phyloP scores from a whole-genome alignment of 2,888 invertebrate species.

The Drosophila eohydei region DNA sequence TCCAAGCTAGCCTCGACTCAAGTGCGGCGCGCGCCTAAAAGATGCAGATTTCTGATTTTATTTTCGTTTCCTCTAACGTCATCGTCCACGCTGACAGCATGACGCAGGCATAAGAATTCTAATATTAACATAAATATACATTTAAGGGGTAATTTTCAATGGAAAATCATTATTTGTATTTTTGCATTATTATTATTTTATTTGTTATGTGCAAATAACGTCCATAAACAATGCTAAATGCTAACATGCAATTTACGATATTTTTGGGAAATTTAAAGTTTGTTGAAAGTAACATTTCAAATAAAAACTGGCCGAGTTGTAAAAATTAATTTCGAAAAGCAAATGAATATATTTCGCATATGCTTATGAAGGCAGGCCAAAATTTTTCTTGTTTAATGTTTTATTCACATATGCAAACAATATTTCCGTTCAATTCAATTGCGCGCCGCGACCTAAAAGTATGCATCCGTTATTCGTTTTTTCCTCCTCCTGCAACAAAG shows the following conservation, averaged over 20 bases:
- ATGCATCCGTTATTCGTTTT: slow-evolving; percentile 51
- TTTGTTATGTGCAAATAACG: slow-evolving; percentile 21
- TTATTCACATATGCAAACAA: slow-evolving; percentile 81
- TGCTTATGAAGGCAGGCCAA: slow-evolving; percentile 10
- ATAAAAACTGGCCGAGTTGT: slow-evolving; percentile 3
- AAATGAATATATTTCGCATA: slow-evolving; percentile 30
- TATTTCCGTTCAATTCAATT: slow-evolving; percentile 77
- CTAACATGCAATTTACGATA: background rate
- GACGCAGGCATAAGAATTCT: background rate
- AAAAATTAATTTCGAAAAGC: slow-evolving; percentile 23
- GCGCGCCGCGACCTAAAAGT: slow-evolving; percentile 57
- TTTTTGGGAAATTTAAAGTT: background rate
- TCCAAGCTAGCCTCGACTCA: slow-evolving; percentile 50
- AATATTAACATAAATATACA: slow-evolving; percentile 6
- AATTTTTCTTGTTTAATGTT: slow-evolving; percentile 57
- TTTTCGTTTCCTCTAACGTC: slow-evolving; percentile 6
- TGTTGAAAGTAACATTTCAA: background rate
- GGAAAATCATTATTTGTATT: slow-evolving; percentile 2
- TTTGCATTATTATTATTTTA: too few relatives aligned
- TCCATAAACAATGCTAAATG: background rate
- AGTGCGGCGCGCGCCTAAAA: slow-evolving; percentile 35
- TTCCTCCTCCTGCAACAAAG: slow-evolving; percentile 52
- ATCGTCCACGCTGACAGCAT: slow-evolving; percentile 8
- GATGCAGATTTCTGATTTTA: slow-evolving; percentile 17
- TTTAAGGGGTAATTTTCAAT: slow-evolving; percentile 6